Evolutionary conservation across 1,140 invertebrate species (phyloP), one percentile per base, ranked within the genome.

Genomic region (Lordiphosa stackelbergi): DNA sequence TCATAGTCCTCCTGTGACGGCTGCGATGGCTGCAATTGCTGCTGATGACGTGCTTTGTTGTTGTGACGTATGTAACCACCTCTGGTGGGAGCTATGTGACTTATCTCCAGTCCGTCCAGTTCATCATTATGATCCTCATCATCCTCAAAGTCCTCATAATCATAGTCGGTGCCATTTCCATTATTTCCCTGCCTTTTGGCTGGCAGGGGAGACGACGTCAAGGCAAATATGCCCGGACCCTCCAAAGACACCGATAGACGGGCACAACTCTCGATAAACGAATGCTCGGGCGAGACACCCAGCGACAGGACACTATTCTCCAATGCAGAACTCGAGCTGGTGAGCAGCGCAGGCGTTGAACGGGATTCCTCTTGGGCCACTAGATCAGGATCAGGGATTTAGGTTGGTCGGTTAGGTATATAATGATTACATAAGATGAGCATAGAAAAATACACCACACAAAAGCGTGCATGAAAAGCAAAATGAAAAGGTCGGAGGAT

Each of bases 241-340:
- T 96, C 95, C 40, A 96, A 88, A 55, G 94, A 96, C 37, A 96
- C 94, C 13, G 94, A 95, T 12, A 96, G 91, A 35, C 95, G 90
- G 7, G 94, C 95, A 85, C 94, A 96, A 65, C 93, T 95, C 88
- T 96, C 95, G 7, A 95, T 90, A 41, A 96, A 90, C 16, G 93
- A 94, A 73, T 95, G 94, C 88, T 95, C 95, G 8, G 94, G 93
- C 62, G 95, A 95, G 83, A 94, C 93, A 61, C 93, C 93, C 47
- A 95, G 89, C 1, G 93, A 94, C 4, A 91, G 71, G 62, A 88
- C 88, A 69, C 90, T 86, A 84, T 88, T 88, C 53, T 88, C 88
- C 65, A 78, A 71, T 66, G 79, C 79, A 8, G 90, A 88, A 61
- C 92, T 91, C 45, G 91, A 90, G 40, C 92, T 89, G 66, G 93